phyloP scores from a whole-genome alignment of 2,797 vertebrate species.

The Rhinella marina region DNA sequence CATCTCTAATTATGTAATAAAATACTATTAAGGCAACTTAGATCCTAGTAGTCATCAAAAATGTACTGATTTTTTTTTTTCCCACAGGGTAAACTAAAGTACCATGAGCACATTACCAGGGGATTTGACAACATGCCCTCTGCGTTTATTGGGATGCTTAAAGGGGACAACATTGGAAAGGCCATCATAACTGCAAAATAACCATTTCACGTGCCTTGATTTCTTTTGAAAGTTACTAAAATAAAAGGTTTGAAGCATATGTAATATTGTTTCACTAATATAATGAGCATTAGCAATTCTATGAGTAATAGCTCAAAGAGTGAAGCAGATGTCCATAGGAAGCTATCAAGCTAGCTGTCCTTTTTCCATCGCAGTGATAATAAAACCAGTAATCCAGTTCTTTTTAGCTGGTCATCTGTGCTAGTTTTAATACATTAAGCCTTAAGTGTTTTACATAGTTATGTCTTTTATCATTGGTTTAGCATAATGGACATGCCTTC shows the following conservation, averaged over 20 bases:
- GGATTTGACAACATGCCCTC: slow-evolving; percentile 90
- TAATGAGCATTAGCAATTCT: neutral
- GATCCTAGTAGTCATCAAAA: neutral
- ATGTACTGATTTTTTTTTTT: neutral
- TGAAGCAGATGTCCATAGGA: neutral
- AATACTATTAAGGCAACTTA: neutral
- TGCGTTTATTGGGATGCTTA: slow-evolving; percentile 88
- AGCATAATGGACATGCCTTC: too few species aligned
- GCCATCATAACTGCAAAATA: slow-evolving; percentile 80
- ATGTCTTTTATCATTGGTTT: too few species aligned
- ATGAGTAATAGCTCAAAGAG: neutral
- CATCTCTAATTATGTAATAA: too few species aligned
- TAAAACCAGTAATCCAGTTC: neutral
- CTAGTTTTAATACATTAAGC: too few species aligned
- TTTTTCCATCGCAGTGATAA: neutral
- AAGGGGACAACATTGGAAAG: slow-evolving; percentile 88
- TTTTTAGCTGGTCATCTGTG: neutral
- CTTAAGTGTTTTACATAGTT: too few species aligned
- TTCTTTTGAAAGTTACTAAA: neutral
- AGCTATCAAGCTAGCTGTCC: neutral
- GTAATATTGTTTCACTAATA: neutral
- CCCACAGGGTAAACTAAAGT: slow-evolving; percentile 79
- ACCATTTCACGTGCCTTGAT: neutral
- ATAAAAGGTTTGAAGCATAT: neutral
- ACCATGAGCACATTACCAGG: slow-evolving; percentile 78